These are phyloP conservation scores for Brotogeris chrysoptera DNA, from an alignment of 2,797 vertebrate species.

Conservation along the genomic window DNA sequence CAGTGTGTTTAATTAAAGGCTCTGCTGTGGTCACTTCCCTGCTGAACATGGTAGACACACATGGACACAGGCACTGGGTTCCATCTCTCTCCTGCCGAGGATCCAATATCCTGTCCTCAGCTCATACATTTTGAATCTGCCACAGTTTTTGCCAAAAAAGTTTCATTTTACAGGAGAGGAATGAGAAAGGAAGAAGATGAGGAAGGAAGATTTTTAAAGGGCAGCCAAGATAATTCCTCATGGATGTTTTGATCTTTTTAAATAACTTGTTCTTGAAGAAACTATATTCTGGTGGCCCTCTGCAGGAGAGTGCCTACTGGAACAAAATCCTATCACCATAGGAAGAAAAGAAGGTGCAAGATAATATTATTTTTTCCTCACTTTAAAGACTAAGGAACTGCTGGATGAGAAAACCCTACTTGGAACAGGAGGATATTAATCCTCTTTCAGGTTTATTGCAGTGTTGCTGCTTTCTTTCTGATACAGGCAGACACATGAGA, in stretches of 20 bases:
- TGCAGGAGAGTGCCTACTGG: background rate
- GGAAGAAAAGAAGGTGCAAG: slow-evolving; percentile 7
- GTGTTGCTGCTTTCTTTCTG: background rate
- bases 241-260: slow-evolving; percentile 27
- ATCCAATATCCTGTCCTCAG: slow-evolving; percentile 42
- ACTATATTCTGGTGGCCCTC: background rate
- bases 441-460: background rate
- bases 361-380: slow-evolving; percentile 5
- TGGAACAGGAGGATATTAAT: background rate
- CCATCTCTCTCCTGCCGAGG: background rate
- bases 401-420: background rate
- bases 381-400: background rate
- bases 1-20: background rate
- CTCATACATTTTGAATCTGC: slow-evolving; percentile 27
- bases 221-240: slow-evolving; percentile 35
- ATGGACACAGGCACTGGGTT: background rate
- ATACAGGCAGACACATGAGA: background rate
- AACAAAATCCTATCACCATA: background rate
- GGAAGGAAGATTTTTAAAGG: slow-evolving; percentile 44
- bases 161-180: slow-evolving; percentile 31
- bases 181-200: slow-evolving; percentile 1
- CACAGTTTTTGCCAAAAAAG: slow-evolving; percentile 38
- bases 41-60: background rate
- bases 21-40: background rate
- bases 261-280: slow-evolving; percentile 22